phyloP scores from a whole-genome alignment of 2,113 vertebrate species.

The Macquaria ambigua region DNA sequence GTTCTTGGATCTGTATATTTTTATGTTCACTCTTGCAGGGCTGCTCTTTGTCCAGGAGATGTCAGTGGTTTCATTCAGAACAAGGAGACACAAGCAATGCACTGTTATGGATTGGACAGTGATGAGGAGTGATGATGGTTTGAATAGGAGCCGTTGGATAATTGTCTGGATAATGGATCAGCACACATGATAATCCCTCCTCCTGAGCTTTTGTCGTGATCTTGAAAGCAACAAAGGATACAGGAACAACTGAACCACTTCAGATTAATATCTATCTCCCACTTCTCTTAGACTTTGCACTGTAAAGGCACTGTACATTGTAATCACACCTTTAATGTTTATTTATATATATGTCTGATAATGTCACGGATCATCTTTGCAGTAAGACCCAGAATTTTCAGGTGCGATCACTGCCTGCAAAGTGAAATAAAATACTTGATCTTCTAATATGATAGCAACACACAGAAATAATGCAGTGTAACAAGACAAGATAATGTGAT shows the following conservation, averaged over 20 bases:
- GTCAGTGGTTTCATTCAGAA: slow-evolving; percentile 40
- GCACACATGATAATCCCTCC: neutral
- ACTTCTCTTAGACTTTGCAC: neutral
- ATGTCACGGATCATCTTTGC: neutral
- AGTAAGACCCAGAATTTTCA: too few species aligned
- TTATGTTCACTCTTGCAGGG: neutral
- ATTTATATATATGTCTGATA: neutral
- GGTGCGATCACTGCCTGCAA: neutral
- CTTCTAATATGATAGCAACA: neutral
- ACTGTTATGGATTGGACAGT: neutral
- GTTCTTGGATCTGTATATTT: too few species aligned
- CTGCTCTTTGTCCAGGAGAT: slow-evolving; percentile 58
- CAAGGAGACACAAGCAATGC: neutral
- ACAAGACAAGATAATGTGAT: neutral
- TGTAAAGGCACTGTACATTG: neutral
- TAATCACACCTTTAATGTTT: neutral
- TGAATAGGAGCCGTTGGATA: neutral
- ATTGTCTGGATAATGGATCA: slow-evolving; percentile 24
- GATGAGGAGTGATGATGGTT: slow-evolving; percentile 3
- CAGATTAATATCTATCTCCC: neutral
- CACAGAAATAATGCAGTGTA: neutral
- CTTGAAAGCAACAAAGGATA: neutral
- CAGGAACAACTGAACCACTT: neutral
- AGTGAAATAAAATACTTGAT: neutral
- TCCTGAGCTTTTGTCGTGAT: slow-evolving; percentile 8